Evolutionary conservation across 2,888 invertebrate genomes (phyloP), one percentile per base, ranked within the genome.

Genomic region (Eudemis profundana): DNA sequence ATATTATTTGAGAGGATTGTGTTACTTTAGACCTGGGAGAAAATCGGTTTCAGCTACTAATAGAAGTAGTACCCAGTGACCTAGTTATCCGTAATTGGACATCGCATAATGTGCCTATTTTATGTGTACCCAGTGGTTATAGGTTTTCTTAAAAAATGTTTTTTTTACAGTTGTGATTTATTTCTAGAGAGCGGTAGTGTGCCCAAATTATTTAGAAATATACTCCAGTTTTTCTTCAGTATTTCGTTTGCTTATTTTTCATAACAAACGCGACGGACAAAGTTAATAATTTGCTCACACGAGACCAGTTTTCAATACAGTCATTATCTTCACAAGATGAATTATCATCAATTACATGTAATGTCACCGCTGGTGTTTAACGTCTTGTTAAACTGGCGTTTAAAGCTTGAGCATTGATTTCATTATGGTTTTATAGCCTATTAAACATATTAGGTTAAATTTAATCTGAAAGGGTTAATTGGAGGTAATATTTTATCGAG

Each of bases 281-380:
- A 40, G 10, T 54, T 17, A 23, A 36, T 19, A 59, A 59, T 47
- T 36, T 21, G 36, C 21, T n/a, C 60, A 21, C 17, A 29, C 19
- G 44, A 59, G 21, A 65, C 65, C 60, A 47, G 65, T 65, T 65
- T 27, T 19, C 51, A 29, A 65, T 60, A 47, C 17, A 65, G 65
- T 51, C 14, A 65, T 65, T 65, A 65, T 21, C 29, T 2, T 44
- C 36, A 36, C 38, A 38, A 19, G 53, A 53, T 65, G 38, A 65
- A 59, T 64, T 64, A 64, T 60, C 51, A 59, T 36, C 65, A 65
- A 65, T 65, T 60, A 65, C 29, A 23, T 8, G 21, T 60, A 60
- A 65, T 60, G 46, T 29, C 65, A 23, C 53, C 36, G 44, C 59
- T 27, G 12, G 33, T 51, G 57, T 59, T 49, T 17, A 42, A 42